These are phyloP conservation scores for Stenchaetothrips biformis DNA, from an alignment of 2,888 invertebrate genomes.

Conservation along the genomic window DNA sequence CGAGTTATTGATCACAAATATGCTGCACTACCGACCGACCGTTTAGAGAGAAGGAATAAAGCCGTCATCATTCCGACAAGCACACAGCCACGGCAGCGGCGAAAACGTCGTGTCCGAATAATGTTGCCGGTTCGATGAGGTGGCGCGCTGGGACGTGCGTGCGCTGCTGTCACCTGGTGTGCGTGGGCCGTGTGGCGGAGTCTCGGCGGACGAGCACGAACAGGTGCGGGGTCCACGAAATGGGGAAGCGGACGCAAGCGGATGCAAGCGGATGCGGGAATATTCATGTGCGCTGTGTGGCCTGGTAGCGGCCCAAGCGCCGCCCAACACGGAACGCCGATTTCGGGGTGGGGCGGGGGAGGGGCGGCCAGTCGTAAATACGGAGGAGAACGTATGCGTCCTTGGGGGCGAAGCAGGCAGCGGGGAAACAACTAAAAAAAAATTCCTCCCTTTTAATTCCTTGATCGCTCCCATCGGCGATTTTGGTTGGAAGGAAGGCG, in stretches of 20 bases:
- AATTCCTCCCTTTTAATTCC: too few species aligned
- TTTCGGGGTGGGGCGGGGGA: neutral
- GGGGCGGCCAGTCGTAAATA: neutral
- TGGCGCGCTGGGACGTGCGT: neutral
- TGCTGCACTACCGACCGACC: neutral
- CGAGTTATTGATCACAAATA: too few species aligned
- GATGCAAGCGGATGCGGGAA: constrained; percentile 2
- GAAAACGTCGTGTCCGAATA: neutral
- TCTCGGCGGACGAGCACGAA: constrained; percentile 2
- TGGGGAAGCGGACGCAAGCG: neutral
- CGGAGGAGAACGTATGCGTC: too few species aligned
- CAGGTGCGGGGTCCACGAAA: constrained; percentile 16
- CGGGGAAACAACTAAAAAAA: too few species aligned
- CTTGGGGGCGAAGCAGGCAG: too few species aligned
- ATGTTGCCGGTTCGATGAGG: neutral
- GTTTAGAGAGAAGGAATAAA: neutral
- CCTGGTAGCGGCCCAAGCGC: neutral
- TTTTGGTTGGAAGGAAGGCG: too few species aligned
- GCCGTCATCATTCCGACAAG: too few species aligned
- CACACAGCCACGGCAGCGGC: neutral
- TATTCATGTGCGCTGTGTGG: constrained; percentile 6
- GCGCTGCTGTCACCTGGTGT: neutral
- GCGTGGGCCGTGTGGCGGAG: neutral
- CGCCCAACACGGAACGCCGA: neutral
- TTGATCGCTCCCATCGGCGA: too few species aligned